Base-by-base conservation (phyloP, 2,797 vertebrate genomes). In the Fistularia tabacaria region DNA sequence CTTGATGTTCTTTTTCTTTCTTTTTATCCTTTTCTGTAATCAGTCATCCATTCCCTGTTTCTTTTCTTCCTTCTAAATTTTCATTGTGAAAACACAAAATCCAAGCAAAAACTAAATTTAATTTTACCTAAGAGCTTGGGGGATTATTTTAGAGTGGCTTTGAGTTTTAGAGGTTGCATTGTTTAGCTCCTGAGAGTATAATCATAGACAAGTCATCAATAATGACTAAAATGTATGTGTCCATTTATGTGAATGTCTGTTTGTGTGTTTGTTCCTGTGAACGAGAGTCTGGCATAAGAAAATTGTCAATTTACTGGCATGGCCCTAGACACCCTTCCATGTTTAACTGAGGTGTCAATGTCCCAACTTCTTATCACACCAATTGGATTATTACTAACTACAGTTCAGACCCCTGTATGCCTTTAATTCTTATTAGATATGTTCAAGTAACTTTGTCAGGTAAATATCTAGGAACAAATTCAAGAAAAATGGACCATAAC, bases 81-180 rank as follows among this genome's bases (percentile, higher is more conserved):
- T 38, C 38, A 52, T 43, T 64, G 64, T 58, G 57, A 77, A 68
- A 72, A 74, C 60, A 80, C 74, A 76, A 62, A 71, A 51, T 36
- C 69, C 11, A 62, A 62, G 55, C 2, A 36, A 36, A 58, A 9
- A 38, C 50, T 46, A 40, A 1, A 69, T 65, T 62, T 69, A 38
- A 67, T 64, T 54, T 59, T 73, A 73, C 64, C 54, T 61, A 70
- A 62, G 50, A 68, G 53, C 43, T 42, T 1, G 49, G 42, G 50
- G 64, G 73, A 83, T 88, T 80, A 83, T 83, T 84, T 81, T 69
- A 64, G 50, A 76, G 83, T 63, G 71, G 72, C 66, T 69, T 86
- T 76, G 76, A 82, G 85, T 84, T 86, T 82, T 50, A 48, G 55
- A 39, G 11, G 36, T 46, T 37, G 45, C 77, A 85, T 87, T 86